Evolutionary conservation across 2,888 invertebrate genomes (phyloP).

Genomic region (Strigamia maritima): DNA sequence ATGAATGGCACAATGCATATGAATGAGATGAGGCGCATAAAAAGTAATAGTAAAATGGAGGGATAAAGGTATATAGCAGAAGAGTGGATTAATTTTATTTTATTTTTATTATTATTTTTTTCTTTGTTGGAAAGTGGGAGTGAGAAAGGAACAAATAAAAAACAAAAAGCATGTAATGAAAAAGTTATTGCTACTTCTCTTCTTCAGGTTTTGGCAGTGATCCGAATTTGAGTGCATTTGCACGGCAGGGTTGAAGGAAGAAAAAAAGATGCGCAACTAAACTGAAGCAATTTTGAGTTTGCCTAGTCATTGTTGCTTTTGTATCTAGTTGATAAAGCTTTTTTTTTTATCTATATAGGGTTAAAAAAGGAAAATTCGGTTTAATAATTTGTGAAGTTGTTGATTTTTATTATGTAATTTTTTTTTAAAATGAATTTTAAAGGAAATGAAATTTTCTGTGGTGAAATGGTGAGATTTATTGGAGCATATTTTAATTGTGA

Average conservation of each 20-base stretch:
- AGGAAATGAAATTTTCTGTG: not conserved
- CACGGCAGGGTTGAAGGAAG: not conserved
- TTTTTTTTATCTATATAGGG: not conserved
- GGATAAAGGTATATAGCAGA: not conserved
- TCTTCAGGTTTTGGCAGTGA: conserved; percentile 1
- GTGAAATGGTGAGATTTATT: conserved; percentile 9
- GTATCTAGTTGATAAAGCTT: not conserved
- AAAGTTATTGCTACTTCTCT: not conserved
- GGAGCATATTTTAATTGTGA: not conserved
- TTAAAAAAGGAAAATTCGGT: too few relatives aligned
- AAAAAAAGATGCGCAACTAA: not conserved
- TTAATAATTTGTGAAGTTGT: too few relatives aligned
- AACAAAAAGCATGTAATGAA: not conserved
- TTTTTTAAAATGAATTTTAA: too few relatives aligned
- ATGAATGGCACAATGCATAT: not conserved
- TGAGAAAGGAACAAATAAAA: not conserved
- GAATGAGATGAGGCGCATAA: not conserved
- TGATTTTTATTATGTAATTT: too few relatives aligned
- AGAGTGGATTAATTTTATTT: conserved; percentile 9
- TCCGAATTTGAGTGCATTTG: conserved; percentile 10
- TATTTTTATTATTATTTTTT: not conserved
- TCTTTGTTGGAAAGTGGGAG: not conserved
- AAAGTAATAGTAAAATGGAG: not conserved
- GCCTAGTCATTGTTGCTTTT: conserved; percentile 1
- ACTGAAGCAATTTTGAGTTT: conserved; percentile 15